Conservation (phyloP, 2,888 invertebrate species). For the Epicampocera succincta region DNA sequence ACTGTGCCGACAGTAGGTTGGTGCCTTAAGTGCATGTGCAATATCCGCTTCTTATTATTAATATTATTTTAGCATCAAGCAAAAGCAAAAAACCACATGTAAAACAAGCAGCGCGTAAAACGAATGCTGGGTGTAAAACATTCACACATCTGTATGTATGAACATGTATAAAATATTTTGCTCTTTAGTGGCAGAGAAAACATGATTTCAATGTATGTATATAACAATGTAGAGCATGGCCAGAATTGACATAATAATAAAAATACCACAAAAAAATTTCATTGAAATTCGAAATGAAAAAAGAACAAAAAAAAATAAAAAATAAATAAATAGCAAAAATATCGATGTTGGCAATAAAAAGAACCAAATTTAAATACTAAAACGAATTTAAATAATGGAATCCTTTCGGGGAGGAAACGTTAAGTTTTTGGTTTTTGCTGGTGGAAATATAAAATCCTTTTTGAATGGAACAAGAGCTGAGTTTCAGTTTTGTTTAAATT, state of each 20-base stretch:
- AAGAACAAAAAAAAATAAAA: too few species aligned
- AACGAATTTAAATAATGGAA: too few species aligned
- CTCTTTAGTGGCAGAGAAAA: constrained; percentile 7
- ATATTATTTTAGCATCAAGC: too few species aligned
- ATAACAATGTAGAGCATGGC: constrained; percentile 15
- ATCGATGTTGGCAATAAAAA: not conserved
- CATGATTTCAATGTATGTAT: not conserved
- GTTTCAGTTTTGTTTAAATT: not conserved
- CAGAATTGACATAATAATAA: constrained; percentile 30
- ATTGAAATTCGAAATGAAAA: constrained; percentile 23
- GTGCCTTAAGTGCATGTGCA: too few species aligned
- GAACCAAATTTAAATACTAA: not conserved
- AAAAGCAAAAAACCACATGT: too few species aligned
- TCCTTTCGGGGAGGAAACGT: too few species aligned
- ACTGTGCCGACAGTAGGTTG: too few species aligned
- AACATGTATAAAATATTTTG: constrained; percentile 21
- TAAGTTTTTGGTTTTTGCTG: too few species aligned
- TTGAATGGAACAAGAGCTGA: not conserved
- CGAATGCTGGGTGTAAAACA: too few species aligned
- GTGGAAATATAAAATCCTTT: not conserved
- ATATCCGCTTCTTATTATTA: too few species aligned
- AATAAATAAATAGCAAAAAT: not conserved
- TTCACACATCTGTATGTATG: too few species aligned
- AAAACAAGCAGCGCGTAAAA: too few species aligned
- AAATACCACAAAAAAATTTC: constrained; percentile 45